Evolutionary conservation across 2,888 invertebrate genomes (phyloP).

Genomic region (Caenorhabditis panamensis): DNA sequence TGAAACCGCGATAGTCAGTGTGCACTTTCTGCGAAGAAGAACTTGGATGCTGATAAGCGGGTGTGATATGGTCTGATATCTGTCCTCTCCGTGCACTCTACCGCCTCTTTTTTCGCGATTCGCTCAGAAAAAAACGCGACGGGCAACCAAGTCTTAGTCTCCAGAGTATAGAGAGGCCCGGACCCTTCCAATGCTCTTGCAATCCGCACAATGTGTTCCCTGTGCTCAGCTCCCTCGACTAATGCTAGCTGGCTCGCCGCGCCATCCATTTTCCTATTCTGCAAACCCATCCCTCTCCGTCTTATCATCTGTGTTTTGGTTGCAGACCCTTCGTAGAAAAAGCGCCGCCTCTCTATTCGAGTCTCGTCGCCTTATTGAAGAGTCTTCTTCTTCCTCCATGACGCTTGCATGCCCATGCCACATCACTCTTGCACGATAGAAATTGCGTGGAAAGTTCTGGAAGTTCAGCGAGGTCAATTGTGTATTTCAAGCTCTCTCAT

Average conservation of each 20-base stretch:
- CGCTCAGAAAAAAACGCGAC: slow-evolving; percentile 4
- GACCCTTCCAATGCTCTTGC: slow-evolving; percentile 15
- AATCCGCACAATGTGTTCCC: slow-evolving; percentile 41
- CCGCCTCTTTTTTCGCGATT: slow-evolving; percentile 18
- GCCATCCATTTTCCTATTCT: slow-evolving; percentile 5
- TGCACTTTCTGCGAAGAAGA: slow-evolving; percentile 32
- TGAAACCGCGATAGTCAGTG: not conserved
- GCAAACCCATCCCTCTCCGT: slow-evolving; percentile 1
- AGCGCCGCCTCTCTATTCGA: slow-evolving; percentile 12
- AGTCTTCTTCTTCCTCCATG: not conserved
- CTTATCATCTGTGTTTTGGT: slow-evolving; percentile 43
- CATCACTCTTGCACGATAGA: no score
- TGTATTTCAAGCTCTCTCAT: not conserved
- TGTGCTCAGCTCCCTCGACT: not conserved
- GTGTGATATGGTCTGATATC: slow-evolving; percentile 36
- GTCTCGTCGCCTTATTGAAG: slow-evolving; percentile 5
- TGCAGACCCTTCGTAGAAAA: not conserved
- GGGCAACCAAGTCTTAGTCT: slow-evolving; percentile 31
- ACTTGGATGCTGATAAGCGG: slow-evolving; percentile 27
- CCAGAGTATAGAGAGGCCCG: slow-evolving; percentile 6
- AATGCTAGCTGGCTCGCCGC: not conserved
- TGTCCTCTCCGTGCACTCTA: slow-evolving; percentile 39
- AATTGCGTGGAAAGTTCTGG: not conserved
- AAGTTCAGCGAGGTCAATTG: no score
- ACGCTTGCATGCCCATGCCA: not conserved